These are phyloP conservation scores for Epinephelus cyanopodus DNA, from an alignment of 2,113 vertebrate species.

Conservation along the genomic window DNA sequence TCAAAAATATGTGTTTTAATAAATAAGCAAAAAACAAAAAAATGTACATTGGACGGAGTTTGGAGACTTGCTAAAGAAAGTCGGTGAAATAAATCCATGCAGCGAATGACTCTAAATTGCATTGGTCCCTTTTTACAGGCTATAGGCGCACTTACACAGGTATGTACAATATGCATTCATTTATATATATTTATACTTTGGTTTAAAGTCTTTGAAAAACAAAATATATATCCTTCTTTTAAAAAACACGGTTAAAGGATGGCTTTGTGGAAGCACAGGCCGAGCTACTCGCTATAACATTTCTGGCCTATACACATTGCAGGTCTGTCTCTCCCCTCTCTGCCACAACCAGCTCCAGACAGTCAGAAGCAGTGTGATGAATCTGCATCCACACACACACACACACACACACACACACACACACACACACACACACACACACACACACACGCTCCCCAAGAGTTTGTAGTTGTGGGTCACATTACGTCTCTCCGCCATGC, in stretches of 20 bases:
- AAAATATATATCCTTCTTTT: constrained; percentile 47
- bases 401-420: constrained; percentile 37
- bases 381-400: constrained; percentile 50
- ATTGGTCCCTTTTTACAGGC: constrained; percentile 82
- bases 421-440: constrained; percentile 37
- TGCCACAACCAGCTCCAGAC: constrained; percentile 43
- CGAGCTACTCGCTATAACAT: constrained; percentile 15
- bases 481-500: constrained; percentile 66
- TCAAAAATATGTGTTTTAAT: constrained; percentile 93
- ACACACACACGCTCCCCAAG: constrained; percentile 35
- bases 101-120: constrained; percentile 80
- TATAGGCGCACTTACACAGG: constrained; percentile 72
- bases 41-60: constrained; percentile 89
- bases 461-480: constrained; percentile 75
- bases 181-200: constrained; percentile 72
- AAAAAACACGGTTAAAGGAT: constrained; percentile 37
- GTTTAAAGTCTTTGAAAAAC: constrained; percentile 75
- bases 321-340: constrained; percentile 13
- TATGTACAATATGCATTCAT: constrained; percentile 82
- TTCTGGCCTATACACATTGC: constrained; percentile 14
- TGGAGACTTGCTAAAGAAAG: constrained; percentile 70
- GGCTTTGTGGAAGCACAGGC: constrained; percentile 63
- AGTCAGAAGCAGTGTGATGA: constrained; percentile 41
- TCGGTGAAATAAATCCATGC: constrained; percentile 79
- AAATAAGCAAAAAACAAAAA: constrained; percentile 90